A percentile compares a stretch with the other conserved stretches of the same genome.
Evolutionary conservation across 2,888 invertebrate species (phyloP).

Genomic region (Drosophila algonquin): DNA sequence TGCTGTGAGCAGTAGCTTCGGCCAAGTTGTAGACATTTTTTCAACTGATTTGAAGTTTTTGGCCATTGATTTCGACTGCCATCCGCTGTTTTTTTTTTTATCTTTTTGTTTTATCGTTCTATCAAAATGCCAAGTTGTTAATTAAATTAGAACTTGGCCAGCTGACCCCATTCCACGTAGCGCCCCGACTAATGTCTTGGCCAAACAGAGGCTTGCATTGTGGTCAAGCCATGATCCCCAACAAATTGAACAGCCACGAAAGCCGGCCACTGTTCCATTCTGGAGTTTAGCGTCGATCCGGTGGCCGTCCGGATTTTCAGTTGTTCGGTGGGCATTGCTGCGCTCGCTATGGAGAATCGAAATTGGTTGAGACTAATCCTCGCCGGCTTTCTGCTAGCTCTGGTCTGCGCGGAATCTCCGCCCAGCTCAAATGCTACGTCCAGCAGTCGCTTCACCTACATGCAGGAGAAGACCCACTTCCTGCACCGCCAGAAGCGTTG

Average conservation of each 20-base stretch:
- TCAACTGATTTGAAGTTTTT: slow-evolving; percentile 58
- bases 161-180: slow-evolving; percentile 47
- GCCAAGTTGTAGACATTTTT: slow-evolving; percentile 58
- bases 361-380: slow-evolving; percentile 22
- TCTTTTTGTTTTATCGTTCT: slow-evolving; percentile 15
- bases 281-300: slow-evolving; percentile 4
- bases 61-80: slow-evolving; percentile 20
- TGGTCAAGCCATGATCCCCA: slow-evolving; percentile 32
- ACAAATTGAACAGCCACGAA: slow-evolving; percentile 58
- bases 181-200: slow-evolving; percentile 43
- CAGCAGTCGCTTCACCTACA: slow-evolving; percentile 46
- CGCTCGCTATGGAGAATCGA: slow-evolving; percentile 44
- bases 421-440: not conserved
- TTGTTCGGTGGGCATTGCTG: slow-evolving; percentile 21
- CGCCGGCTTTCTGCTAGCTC: slow-evolving; percentile 16
- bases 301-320: slow-evolving; percentile 32
- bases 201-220: slow-evolving; percentile 51
- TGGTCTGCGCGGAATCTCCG: slow-evolving; percentile 8
- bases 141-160: slow-evolving; percentile 64
- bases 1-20: slow-evolving; percentile 12
- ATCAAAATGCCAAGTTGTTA: slow-evolving; percentile 58
- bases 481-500: slow-evolving; percentile 74
- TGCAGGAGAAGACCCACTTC: slow-evolving; percentile 49
- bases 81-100: not conserved
- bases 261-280: slow-evolving; percentile 9